Conservation (phyloP, 2,113 vertebrate species). For the Laticauda colubrina region DNA sequence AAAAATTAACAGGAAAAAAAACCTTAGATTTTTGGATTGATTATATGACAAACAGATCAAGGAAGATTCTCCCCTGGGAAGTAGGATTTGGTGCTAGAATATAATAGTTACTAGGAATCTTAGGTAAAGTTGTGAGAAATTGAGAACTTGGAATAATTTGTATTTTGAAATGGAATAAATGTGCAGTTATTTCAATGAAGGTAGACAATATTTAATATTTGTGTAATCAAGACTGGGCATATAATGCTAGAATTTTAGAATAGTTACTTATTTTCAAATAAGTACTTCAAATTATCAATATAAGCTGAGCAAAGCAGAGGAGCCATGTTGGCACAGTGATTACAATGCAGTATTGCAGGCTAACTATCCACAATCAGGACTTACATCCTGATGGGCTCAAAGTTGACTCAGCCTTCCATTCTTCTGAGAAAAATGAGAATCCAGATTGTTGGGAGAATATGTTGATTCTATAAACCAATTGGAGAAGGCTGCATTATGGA, state of each 20-base stretch:
- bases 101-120: background rate
- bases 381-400: too few relatives aligned
- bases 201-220: background rate
- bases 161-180: background rate
- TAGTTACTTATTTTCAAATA: background rate
- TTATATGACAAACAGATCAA: background rate
- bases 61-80: background rate
- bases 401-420: too few relatives aligned
- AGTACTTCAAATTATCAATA: background rate
- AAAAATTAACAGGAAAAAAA: background rate
- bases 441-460: too few relatives aligned
- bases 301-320: background rate
- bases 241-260: background rate
- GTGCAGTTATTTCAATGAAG: background rate
- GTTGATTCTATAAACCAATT: too few relatives aligned
- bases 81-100: background rate
- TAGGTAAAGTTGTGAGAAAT: background rate
- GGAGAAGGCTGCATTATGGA: too few relatives aligned
- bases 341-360: too few relatives aligned
- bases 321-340: too few relatives aligned
- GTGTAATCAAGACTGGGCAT: background rate
- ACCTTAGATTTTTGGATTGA: background rate
- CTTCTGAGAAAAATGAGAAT: too few relatives aligned
- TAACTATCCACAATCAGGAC: too few relatives aligned
- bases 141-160: background rate